Evolutionary conservation across 2,113 vertebrate genomes (phyloP), one percentile per base, ranked within the genome.

Genomic region (Polyodon spathula): DNA sequence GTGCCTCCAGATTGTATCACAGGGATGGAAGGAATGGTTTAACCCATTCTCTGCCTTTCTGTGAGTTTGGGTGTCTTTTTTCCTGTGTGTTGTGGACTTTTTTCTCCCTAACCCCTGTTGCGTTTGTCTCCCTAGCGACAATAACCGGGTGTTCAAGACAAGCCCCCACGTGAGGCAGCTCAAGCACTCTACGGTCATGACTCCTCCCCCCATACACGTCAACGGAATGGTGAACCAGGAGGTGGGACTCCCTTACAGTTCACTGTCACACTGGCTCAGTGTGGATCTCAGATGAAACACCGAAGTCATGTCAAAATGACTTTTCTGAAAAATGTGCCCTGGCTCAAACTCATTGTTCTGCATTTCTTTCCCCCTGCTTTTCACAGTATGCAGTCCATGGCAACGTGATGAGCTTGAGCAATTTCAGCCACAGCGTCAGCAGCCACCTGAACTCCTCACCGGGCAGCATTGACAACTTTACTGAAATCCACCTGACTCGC

Each of bases 361-460:
- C 17, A 37, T 40, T 59, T 6, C 62, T 17, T 16, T 44, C 4
- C 1, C 38, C 4, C 37, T 16, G 6, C 71, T 27, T 60, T 59
- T 40, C 16, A 42, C 82, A 90, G 79, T 77, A 69, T 1, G 44
- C 68, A 10, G 72, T 66, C 10, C 73, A 76, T 41, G 84, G 87
- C 38, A 78, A 73, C 68, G 74, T 75, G 42, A 74, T 81, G 63
- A 85, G 80, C 72, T 79, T 69, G 63, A 79, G 69, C 38, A 81
- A 77, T 4, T 78, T 88, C 64, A 88, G 84, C 74, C 81, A 87
- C 77, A 89, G 86, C 56, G 71, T 86, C 71, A 88, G 84, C 79
- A 83, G 81, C 71, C 81, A 79, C 39, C 68, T 85, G 59, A 79
- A 82, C 81, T 92, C 89, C 0, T 93, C 90, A 1, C 86, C 86